Conservation (phyloP, 2,888 invertebrate species). For the Neria commutata region DNA sequence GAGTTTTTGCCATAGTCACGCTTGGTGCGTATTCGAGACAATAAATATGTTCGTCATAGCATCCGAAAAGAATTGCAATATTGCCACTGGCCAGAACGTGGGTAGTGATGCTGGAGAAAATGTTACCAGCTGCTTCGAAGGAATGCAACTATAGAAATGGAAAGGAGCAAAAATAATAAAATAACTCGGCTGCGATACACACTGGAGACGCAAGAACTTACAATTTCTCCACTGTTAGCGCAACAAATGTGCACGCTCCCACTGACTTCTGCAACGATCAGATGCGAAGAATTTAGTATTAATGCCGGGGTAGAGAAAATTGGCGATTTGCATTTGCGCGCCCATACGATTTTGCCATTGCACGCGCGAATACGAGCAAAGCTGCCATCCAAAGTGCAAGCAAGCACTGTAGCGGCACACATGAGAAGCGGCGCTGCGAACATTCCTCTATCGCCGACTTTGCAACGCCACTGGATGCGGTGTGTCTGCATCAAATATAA, state of each 20-base stretch:
- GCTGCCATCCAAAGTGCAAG: constrained; percentile 66
- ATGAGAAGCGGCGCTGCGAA: constrained; percentile 63
- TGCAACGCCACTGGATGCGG: constrained; percentile 39
- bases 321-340: constrained; percentile 63
- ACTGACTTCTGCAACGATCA: constrained; percentile 54
- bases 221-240: constrained; percentile 38
- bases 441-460: constrained; percentile 63
- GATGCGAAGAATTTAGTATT: constrained; percentile 35
- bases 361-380: constrained; percentile 62
- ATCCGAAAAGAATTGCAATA: constrained; percentile 67
- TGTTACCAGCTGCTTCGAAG: constrained; percentile 67
- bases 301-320: constrained; percentile 67
- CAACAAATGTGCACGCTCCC: constrained; percentile 64
- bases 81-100: constrained; percentile 35
- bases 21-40: constrained; percentile 63
- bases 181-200: background rate
- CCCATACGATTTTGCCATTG: constrained; percentile 65
- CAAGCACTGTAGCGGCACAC: constrained; percentile 50
- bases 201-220: constrained; percentile 25
- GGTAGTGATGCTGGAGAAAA: constrained; percentile 74
- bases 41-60: constrained; percentile 74
- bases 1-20: too few species aligned
- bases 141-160: constrained; percentile 67
- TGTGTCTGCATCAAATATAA: constrained; percentile 26
- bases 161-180: background rate